Evolutionary conservation across 30 jellyfish, hydroid and myxozoan species (phyloP), one percentile per base, ranked within the genome.

Genomic region (Aurelia aurita): DNA sequence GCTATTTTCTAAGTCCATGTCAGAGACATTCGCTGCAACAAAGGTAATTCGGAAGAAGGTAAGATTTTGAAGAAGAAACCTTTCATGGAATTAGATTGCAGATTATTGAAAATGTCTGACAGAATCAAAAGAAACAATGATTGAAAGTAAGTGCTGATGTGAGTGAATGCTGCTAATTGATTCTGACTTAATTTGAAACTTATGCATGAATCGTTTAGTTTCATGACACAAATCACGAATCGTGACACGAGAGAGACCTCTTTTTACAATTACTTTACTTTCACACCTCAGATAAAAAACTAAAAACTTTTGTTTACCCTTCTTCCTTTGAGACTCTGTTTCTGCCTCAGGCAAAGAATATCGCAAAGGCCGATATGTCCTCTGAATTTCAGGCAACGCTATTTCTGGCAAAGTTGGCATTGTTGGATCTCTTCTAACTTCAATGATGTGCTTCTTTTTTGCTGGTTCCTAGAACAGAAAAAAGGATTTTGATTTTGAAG

Each of bases 331-430:
- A 26, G 61, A 32, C 25, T 74, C 86, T 34, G 34, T 31, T 9
- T 58, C 95, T 20, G 13, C 72, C 46, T 70, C 74, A 22, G 25
- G 55, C n/a, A 29, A 25, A n/a, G 90, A 31, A 51, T 61, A 70
- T 25, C 64, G 97, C 54, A 65, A 21, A 31, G 97, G 97, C 77
- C 95, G 72, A 29, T 90, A 90, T 3, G 54, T 58, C 21, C 91
- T 51, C 77, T 66, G 80, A 19, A 71, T 53, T 13, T 69, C 87
- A 20, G 97, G 97, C 57, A 90, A 62, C 15, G 84, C 82, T 29
- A 90, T 90, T 11, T 90, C 97, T 46, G 97, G 97, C 26, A 90
- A 35, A 10, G 92, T 57, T 15, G 97, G 97, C 92, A 90, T 90
- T 18, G 46, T 60, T 20, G 68, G 76, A 43, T 80, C 82, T 9